phyloP scores from a whole-genome alignment of 2,113 vertebrate species.

The Meles meles region DNA sequence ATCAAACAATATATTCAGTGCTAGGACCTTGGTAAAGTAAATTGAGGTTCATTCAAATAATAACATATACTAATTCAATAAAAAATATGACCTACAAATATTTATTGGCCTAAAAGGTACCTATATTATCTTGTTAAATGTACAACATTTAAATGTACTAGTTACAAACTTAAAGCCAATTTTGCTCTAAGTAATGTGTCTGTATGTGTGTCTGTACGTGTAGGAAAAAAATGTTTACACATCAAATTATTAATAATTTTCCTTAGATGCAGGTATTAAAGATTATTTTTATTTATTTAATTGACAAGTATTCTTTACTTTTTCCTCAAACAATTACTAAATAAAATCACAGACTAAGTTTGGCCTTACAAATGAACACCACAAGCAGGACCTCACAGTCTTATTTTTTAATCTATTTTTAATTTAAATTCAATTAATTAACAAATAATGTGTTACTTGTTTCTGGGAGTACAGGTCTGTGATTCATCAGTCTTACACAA shows the following conservation, averaged over 20 bases:
- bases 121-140: not conserved
- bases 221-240: not conserved
- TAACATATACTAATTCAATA: not conserved
- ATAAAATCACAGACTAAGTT: not conserved
- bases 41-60: not conserved
- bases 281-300: not conserved
- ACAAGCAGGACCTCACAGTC: not conserved
- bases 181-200: not conserved
- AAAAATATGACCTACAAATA: not conserved
- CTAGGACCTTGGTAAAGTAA: not conserved
- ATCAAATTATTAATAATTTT: not conserved
- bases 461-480: not conserved
- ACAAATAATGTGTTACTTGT: not conserved
- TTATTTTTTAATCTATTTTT: not conserved
- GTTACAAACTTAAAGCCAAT: not conserved
- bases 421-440: not conserved
- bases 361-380: not conserved
- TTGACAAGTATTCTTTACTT: not conserved
- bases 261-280: not conserved
- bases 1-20: not conserved
- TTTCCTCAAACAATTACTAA: not conserved
- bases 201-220: not conserved
- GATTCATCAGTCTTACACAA: not conserved
- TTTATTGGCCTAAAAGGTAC: not conserved
- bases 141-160: not conserved